Evolutionary conservation across 2,113 vertebrate genomes (phyloP), one percentile per base, ranked within the genome.

Genomic region (Garra rufa): DNA sequence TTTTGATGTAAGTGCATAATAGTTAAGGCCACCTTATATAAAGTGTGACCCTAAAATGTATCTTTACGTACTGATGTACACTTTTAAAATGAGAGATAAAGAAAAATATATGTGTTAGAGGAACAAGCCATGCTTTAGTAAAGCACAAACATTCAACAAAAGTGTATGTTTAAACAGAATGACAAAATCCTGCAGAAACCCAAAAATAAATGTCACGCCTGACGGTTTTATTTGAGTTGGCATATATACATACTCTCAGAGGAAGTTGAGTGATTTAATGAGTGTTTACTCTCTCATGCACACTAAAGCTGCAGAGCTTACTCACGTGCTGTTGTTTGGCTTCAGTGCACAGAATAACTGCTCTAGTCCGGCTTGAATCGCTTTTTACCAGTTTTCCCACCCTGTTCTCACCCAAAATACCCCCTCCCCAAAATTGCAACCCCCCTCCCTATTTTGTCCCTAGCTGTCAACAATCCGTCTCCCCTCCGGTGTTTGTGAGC

Each of bases 371-470:
- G 87, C 46, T 82, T n/a, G 48, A 61, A 55, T 86, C 1, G 67
- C 82, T 59, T 79, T 69, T 65, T 26, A 57, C 87, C 67, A 81
- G 82, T 84, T 88, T 84, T 59, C 19, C 77, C 21, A 11, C 34
- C 9, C 26, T 70, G 70, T 76, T 73, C 70, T 76, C 59, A 77
- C 61, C 48, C 41, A 87, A 30, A 77, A 77, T 82, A 77, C 9
- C 2, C 41, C 28, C 80, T 55, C 48, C 80, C 38, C 38, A 24
- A 78, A 78, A 50, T n/a, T 76, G 21, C 50, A 48, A 38, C 71
- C 82, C 82, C 44, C 30, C 24, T 30, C n/a, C 59, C 43, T 0
- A 59, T 57, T 78, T 84, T 84, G 26, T 71, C 44, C 41, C 14
- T n/a, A n/a, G n/a, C n/a, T 70, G 17, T 28, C 67, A 48, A 34